phyloP scores from a whole-genome alignment of 1,140 invertebrate species.

The Sesamia nonagrioides region DNA sequence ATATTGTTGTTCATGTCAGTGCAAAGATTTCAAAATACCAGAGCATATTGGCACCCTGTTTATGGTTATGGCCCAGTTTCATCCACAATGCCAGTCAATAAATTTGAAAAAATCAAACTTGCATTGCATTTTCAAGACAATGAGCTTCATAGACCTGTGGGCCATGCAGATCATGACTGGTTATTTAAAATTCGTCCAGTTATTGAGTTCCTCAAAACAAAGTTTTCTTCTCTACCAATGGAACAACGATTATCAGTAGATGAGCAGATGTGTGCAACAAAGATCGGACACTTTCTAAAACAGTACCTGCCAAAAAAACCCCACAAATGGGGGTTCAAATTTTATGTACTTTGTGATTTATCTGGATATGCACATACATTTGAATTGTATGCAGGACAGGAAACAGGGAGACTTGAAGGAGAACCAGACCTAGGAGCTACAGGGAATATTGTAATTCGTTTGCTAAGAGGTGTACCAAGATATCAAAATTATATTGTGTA shows the following conservation, averaged over 20 bases:
- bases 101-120: slow-evolving; percentile 70
- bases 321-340: no score
- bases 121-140: slow-evolving; percentile 69
- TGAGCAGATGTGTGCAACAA: no score
- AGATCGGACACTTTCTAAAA: no score
- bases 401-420: slow-evolving; percentile 1
- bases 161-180: slow-evolving; percentile 70
- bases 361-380: slow-evolving; percentile 57
- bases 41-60: slow-evolving; percentile 59
- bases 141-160: slow-evolving; percentile 63
- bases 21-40: slow-evolving; percentile 56
- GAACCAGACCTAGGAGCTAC: slow-evolving; percentile 63
- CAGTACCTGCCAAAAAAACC: no score
- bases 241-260: no score
- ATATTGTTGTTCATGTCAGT: slow-evolving; percentile 61
- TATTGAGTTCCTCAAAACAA: slow-evolving; percentile 71
- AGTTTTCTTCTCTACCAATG: slow-evolving; percentile 70
- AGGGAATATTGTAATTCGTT: slow-evolving; percentile 62
- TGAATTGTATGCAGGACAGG: slow-evolving; percentile 58
- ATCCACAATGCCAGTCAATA: slow-evolving; percentile 69
- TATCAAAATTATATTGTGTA: slow-evolving; percentile 51
- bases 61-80: slow-evolving; percentile 67
- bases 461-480: slow-evolving; percentile 59
- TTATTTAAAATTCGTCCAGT: slow-evolving; percentile 74
- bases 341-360: slow-evolving; percentile 67